phyloP scores from a whole-genome alignment of 1,140 invertebrate genomes.

The Meloidogyne chitwoodi region DNA sequence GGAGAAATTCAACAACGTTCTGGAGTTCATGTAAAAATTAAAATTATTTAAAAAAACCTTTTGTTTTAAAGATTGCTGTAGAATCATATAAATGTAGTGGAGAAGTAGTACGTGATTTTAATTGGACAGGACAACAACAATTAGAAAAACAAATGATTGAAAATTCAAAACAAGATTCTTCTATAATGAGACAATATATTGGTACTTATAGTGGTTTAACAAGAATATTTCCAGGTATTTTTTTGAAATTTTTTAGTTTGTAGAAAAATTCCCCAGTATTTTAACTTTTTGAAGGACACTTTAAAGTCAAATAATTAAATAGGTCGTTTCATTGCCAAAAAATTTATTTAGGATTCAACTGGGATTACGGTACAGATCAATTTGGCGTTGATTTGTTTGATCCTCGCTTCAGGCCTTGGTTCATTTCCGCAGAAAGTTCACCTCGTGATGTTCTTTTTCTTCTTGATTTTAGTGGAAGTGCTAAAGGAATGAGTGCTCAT shows the following conservation, averaged over 20 bases:
- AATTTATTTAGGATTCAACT: slow-evolving; percentile 31
- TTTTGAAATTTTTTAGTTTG: no score
- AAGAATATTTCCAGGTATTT: slow-evolving; percentile 28
- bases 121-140: slow-evolving; percentile 30
- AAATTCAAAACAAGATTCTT: slow-evolving; percentile 27
- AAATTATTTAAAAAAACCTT: background rate
- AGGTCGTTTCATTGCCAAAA: background rate
- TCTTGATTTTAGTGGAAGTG: slow-evolving; percentile 42
- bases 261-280: no score
- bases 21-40: background rate
- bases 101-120: slow-evolving; percentile 35
- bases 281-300: no score
- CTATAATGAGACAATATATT: slow-evolving; percentile 38
- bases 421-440: slow-evolving; percentile 35
- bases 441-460: slow-evolving; percentile 44
- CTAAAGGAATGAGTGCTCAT: slow-evolving; percentile 38
- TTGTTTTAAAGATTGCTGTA: background rate
- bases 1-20: background rate
- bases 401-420: slow-evolving; percentile 44
- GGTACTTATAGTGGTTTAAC: slow-evolving; percentile 47
- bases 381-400: slow-evolving; percentile 43
- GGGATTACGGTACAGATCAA: slow-evolving; percentile 29
- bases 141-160: slow-evolving; percentile 33
- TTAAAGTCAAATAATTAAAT: no score
- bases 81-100: slow-evolving; percentile 26